Evolutionary conservation across 1,140 invertebrate species (phyloP), one percentile per base, ranked within the genome.

Genomic region (Micrasema minimum): DNA sequence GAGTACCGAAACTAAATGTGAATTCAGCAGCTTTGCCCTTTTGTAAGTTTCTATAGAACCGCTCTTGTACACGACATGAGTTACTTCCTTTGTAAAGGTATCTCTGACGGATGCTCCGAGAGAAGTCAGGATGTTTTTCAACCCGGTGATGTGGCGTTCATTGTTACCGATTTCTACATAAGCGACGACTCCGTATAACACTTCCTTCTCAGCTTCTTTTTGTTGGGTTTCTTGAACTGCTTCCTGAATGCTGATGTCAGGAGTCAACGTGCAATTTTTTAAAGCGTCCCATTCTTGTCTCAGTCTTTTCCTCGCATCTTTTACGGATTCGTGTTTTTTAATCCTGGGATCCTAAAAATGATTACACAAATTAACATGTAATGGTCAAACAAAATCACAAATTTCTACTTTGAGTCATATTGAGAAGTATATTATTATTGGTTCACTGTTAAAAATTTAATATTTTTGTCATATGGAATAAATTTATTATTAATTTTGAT

Each of bases 61-160:
- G 75, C 80, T 78, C 69, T 84, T 85, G 75, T 83, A 86, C 46
- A 86, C 73, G 16, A 85, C 79, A 78, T 84, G 83, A 1, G 84
- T 85, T 11, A 85, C 83, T 71, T 80, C 77, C 59, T 70, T 76
- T n/a, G 64, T 72, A 59, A 82, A 81, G 38, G 73, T 76, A 12
- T 82, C 78, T 55, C 72, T 76, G 16, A 85, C 77, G 23, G 69
- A 78, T 31, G 84, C 84, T 46, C 85, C 85, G 75, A 85, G 78
- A 26, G 76, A 73, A 51, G 70, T 67, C 38, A 85, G 75, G 48
- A 83, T 71, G 20, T 71, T 61, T 76, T 82, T 81, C 1, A 81
- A 78, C 14, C 79, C 79, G 20, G 62, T 55, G 20, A 82, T 82
- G 38, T 77, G 71, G 68, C 83, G 78, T 64, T 79, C 77, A 72